A percentile compares a stretch with the other conserved stretches of the same genome.
These are phyloP conservation scores for Hipposideros armiger DNA, from an alignment of 2,113 vertebrate genomes.

Conservation along the genomic window DNA sequence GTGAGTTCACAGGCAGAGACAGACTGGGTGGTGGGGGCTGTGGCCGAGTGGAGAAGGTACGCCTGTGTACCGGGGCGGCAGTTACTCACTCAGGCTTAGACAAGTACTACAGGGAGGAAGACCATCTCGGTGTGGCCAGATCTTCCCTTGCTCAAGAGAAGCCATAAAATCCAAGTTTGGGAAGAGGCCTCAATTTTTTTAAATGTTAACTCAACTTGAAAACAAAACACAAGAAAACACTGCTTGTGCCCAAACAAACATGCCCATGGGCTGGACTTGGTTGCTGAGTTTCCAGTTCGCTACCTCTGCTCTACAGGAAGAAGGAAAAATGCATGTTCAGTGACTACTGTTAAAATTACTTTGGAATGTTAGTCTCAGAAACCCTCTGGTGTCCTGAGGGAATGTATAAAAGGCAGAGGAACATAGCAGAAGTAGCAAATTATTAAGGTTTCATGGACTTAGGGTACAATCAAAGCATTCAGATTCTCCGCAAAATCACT, in stretches of 20 bases:
- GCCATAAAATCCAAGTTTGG: background rate
- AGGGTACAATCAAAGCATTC: background rate
- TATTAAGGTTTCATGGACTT: background rate
- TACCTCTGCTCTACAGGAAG: background rate
- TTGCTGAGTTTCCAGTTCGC: background rate
- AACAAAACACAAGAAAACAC: background rate
- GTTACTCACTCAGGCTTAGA: too few species aligned
- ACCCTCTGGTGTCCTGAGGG: background rate
- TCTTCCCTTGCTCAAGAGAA: background rate
- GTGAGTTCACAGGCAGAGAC: background rate
- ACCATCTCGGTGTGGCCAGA: background rate
- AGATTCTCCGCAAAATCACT: background rate
- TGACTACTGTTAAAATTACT: background rate
- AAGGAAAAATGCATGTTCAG: background rate
- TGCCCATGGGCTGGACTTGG: background rate
- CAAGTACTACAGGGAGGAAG: background rate
- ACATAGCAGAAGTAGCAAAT: background rate
- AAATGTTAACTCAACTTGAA: slow-evolving; percentile 13
- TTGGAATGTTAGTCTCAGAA: background rate
- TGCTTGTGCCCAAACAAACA: background rate
- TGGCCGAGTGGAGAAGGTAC: background rate
- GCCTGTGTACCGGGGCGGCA: fast-evolving
- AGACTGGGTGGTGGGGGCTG: too few species aligned
- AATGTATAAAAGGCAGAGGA: background rate
- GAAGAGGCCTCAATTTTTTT: background rate